Conservation (phyloP, 2,797 vertebrate genomes). For the Enteromius radiatus region DNA sequence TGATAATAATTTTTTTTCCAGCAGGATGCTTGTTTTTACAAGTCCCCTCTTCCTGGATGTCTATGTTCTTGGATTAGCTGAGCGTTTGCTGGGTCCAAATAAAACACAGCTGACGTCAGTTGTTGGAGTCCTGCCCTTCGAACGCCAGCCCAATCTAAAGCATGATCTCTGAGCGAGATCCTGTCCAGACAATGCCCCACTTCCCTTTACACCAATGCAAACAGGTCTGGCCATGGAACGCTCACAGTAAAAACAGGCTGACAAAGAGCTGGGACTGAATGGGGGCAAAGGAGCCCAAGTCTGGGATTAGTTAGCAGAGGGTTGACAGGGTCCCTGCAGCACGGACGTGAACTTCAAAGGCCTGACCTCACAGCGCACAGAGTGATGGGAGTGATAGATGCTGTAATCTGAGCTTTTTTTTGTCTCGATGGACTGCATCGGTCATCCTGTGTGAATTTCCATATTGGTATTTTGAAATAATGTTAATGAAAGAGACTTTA, state of each 20-base stretch:
- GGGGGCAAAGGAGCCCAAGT: slow-evolving; percentile 37
- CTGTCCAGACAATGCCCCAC: slow-evolving; percentile 81
- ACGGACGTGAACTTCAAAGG: slow-evolving; percentile 58
- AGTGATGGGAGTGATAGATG: slow-evolving; percentile 53
- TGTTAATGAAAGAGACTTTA: background rate
- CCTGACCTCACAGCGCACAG: slow-evolving; percentile 34
- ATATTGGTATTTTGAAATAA: background rate
- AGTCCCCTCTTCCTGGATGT: slow-evolving; percentile 72
- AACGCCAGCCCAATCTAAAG: slow-evolving; percentile 70
- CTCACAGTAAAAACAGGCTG: slow-evolving; percentile 62
- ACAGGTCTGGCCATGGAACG: slow-evolving; percentile 70
- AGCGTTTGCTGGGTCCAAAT: slow-evolving; percentile 75
- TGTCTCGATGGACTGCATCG: slow-evolving; percentile 44
- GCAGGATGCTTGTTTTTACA: slow-evolving; percentile 73
- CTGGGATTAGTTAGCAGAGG: slow-evolving; percentile 64
- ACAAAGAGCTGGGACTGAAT: slow-evolving; percentile 24
- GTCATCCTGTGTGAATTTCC: slow-evolving; percentile 7
- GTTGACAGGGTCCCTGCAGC: slow-evolving; percentile 50
- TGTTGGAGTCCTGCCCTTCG: slow-evolving; percentile 63
- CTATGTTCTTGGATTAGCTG: slow-evolving; percentile 72
- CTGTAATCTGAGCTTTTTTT: slow-evolving; percentile 51
- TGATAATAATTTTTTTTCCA: slow-evolving; percentile 60
- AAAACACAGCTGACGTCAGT: slow-evolving; percentile 76
- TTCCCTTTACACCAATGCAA: slow-evolving; percentile 67
- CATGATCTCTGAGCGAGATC: slow-evolving; percentile 78